These are phyloP conservation scores for Valencia hispanica DNA, from an alignment of 2,797 vertebrate genomes.

Conservation along the genomic window DNA sequence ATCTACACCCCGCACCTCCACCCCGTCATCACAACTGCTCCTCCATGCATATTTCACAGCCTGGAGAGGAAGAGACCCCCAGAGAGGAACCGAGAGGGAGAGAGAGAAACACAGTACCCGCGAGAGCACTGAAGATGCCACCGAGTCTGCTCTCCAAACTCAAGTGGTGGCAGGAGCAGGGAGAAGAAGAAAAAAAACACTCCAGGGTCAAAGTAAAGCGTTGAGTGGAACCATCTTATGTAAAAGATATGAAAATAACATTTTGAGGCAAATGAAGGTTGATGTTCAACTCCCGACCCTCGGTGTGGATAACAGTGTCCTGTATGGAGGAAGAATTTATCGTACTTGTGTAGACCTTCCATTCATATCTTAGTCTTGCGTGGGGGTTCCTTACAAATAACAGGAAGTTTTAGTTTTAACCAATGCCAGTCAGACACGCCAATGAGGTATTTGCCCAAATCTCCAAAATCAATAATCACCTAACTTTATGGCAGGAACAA, in stretches of 20 bases:
- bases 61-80: conserved; percentile 26
- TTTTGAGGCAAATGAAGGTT: not conserved
- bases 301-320: conserved; percentile 7
- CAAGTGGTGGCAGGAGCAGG: conserved; percentile 18
- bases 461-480: not conserved
- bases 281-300: not conserved
- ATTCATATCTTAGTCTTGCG: not conserved
- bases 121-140: conserved; percentile 28
- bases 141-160: conserved; percentile 22
- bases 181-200: conserved; percentile 19
- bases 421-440: not conserved
- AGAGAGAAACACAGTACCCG: conserved; percentile 6
- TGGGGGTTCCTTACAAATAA: not conserved
- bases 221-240: conserved; percentile 4
- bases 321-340: conserved; percentile 22
- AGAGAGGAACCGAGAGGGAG: conserved; percentile 3
- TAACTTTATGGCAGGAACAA: not conserved
- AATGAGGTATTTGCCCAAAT: not conserved
- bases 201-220: not conserved
- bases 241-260: not conserved
- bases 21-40: conserved; percentile 34
- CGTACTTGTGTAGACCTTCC: conserved; percentile 1
- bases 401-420: not conserved
- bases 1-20: conserved; percentile 22
- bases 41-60: conserved; percentile 64